Evolutionary conservation across 2,797 vertebrate species (phyloP), one percentile per base, ranked within the genome.

Genomic region (Lepus townsendii): DNA sequence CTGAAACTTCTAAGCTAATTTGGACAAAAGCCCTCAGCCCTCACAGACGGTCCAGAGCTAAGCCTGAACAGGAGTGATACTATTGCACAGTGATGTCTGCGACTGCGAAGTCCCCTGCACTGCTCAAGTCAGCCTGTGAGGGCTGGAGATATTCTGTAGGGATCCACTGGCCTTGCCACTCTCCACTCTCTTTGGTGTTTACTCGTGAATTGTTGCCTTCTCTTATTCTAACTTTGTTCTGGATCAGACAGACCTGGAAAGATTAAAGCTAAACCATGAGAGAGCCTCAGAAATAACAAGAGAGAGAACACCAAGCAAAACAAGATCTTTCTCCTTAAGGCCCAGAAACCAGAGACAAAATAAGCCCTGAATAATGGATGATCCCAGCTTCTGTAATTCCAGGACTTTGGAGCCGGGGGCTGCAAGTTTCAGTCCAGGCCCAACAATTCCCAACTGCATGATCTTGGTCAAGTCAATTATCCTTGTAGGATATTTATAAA

Each of bases 221-320:
- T 90, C 22, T 76, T 30, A 84, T 62, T 52, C 82, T 80, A 84
- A 73, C 71, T 57, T 93, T 76, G 27, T 80, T 92, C 22, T 27
- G 80, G 30, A 35, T 88, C 30, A 82, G 92, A 72, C 7, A 62
- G 50, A 69, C 69, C 60, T 77, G 60, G 13, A 94, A 93, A 93
- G 82, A 72, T 65, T 62, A 71, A n/a, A 38, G 54, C 24, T 90
- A 88, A 95, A 4, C 14, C 69, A 71, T 11, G 30, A 92, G 20
- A 30, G 38, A 92, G 62, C 11, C 50, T 75, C 14, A 88, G 82
- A 90, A 95, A 87, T 86, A 72, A 89, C 6, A 72, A 68, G 94
- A 83, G 30, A 89, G 65, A 76, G 26, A 68, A 52, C 19, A 62
- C 5, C 20, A 84, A 63, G 32, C 32, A 80, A 93, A 95, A 47